A percentile compares a stretch with the other conserved stretches of the same genome.
These are phyloP conservation scores for Mormyrus lacerda DNA, from an alignment of 2,113 vertebrate genomes.

Conservation along the genomic window DNA sequence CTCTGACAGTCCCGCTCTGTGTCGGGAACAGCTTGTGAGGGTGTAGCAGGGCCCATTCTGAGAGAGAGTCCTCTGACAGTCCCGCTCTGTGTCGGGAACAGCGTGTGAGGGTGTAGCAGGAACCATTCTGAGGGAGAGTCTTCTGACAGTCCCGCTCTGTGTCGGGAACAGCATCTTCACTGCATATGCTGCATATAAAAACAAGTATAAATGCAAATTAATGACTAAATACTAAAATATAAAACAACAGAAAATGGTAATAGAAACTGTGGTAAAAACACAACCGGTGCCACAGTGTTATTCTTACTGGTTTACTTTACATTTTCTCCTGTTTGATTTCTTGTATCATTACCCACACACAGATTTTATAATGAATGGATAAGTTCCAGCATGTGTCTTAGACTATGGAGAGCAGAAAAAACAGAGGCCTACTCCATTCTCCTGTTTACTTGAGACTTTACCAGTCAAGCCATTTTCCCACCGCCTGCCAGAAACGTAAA, in stretches of 20 bases:
- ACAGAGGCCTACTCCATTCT: conserved; percentile 6
- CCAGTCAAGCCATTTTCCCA: conserved; percentile 9
- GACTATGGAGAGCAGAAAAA: not conserved
- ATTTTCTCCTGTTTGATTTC: not conserved
- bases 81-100: not conserved
- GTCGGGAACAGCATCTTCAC: too few relatives aligned
- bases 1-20: not conserved
- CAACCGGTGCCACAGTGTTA: too few relatives aligned
- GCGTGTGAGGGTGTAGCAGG: not conserved
- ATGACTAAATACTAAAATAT: too few relatives aligned
- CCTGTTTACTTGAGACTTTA: conserved; percentile 17
- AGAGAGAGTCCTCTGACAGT: too few relatives aligned
- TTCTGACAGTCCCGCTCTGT: not conserved
- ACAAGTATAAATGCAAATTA: too few relatives aligned
- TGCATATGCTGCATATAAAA: too few relatives aligned
- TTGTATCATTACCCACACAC: not conserved
- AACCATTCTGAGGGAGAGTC: too few relatives aligned
- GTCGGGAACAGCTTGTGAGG: not conserved
- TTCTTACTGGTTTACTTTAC: not conserved
- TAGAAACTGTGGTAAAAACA: too few relatives aligned
- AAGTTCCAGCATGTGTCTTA: not conserved
- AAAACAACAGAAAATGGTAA: too few relatives aligned
- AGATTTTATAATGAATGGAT: not conserved
- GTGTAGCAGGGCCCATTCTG: not conserved
- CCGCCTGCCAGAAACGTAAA: not conserved